Percentiles rank a stretch among this genome's conserved stretches.
Evolutionary conservation across 2,113 vertebrate species (phyloP).

Genomic region (Phrynosoma blainvillii): DNA sequence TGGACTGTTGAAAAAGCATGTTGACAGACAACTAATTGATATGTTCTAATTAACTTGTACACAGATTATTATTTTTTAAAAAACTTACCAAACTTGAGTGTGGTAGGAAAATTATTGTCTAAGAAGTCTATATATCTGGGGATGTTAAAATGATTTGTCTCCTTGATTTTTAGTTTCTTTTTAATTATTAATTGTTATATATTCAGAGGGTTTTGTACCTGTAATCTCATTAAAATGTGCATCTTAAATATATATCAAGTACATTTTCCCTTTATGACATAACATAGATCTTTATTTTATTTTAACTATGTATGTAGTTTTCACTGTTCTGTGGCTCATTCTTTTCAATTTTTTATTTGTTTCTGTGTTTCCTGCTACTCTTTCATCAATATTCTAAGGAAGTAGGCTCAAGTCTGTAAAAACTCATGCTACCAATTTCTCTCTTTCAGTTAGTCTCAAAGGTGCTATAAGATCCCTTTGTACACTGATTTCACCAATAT

Average conservation of each 20-base stretch:
- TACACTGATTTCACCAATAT: too few relatives aligned
- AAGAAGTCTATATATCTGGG: slow-evolving; percentile 56
- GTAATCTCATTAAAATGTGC: accelerated
- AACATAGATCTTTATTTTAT: neutral
- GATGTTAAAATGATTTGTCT: slow-evolving; percentile 13
- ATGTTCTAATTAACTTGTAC: slow-evolving; percentile 67
- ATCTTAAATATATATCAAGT: slow-evolving; percentile 2
- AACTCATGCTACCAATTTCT: too few relatives aligned
- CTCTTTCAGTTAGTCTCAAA: too few relatives aligned
- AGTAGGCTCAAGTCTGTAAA: too few relatives aligned
- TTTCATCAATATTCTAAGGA: too few relatives aligned
- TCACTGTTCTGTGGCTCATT: neutral
- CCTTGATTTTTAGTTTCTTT: neutral
- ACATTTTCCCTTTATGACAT: slow-evolving; percentile 4
- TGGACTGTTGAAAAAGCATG: slow-evolving; percentile 56
- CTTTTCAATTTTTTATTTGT: neutral
- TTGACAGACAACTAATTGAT: slow-evolving; percentile 68
- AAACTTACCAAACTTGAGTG: slow-evolving; percentile 60
- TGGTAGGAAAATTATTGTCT: slow-evolving; percentile 57
- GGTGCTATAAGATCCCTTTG: too few relatives aligned
- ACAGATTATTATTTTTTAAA: slow-evolving; percentile 72
- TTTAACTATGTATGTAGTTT: slow-evolving; percentile 9
- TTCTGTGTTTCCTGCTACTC: too few relatives aligned
- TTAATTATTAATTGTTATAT: slow-evolving; percentile 1
- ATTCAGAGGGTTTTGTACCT: slow-evolving; percentile 26